These are phyloP conservation scores for Leguminivora glycinivorella DNA, from an alignment of 1,140 invertebrate species.

Conservation along the genomic window DNA sequence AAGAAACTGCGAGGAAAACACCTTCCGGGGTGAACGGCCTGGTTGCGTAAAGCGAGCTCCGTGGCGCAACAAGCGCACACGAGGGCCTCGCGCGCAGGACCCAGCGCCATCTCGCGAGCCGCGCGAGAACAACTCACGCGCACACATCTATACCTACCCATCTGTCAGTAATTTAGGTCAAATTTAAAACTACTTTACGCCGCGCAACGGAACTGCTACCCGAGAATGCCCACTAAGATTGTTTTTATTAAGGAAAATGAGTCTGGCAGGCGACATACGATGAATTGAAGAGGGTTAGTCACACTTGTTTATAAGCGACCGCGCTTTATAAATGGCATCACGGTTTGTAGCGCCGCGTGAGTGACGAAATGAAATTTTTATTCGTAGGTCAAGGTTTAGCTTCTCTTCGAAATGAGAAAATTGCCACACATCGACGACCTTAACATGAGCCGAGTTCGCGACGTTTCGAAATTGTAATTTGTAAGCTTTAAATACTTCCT, in stretches of 20 bases:
- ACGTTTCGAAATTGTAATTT: conserved; percentile 54
- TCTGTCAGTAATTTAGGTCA: neutral
- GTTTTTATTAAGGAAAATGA: conserved; percentile 12
- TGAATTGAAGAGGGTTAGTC: conserved; percentile 16
- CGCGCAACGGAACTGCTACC: neutral
- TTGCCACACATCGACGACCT: conserved; percentile 74
- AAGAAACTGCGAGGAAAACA: conserved; percentile 76
- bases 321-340: neutral
- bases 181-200: neutral
- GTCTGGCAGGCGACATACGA: neutral
- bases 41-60: conserved; percentile 69
- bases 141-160: neutral
- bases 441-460: conserved; percentile 62
- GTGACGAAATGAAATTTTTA: conserved; percentile 70
- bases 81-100: conserved; percentile 34
- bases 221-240: neutral
- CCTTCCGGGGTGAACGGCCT: conserved; percentile 76
- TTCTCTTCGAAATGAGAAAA: conserved; percentile 78
- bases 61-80: conserved; percentile 63
- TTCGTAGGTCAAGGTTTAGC: conserved; percentile 76
- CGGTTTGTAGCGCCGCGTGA: conserved; percentile 36
- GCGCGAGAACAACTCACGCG: conserved; percentile 9
- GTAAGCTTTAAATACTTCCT: conserved; percentile 21
- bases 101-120: conserved; percentile 45
- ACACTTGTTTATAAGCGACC: conserved; percentile 21